Base-by-base conservation (phyloP, 2,888 invertebrate genomes). In the Acrobasis suavella region DNA sequence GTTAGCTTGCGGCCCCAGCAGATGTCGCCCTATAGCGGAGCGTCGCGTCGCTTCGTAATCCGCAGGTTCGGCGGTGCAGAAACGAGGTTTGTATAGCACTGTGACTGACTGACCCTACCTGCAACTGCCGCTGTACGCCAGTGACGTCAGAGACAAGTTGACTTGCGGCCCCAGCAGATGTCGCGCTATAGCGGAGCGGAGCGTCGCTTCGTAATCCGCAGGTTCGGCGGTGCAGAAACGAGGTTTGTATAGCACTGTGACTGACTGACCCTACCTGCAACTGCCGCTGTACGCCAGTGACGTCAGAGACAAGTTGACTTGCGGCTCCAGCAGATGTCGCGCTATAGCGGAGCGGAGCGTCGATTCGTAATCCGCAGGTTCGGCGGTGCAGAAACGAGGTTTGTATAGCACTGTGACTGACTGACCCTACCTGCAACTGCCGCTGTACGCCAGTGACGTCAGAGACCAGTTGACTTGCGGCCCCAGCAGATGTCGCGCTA, bases 301-400 rank as follows among this genome's bases (percentile, higher is more conserved):
- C 32, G 56, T 39, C 0, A 79, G 80, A 0, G 83, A 68, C 9
- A 83, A 76, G 64, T 86, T 84, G 0, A 86, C 83, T n/a, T 79
- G 81, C 6, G 89, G 86, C 56, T 88, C 86, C 1, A 89, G 69
- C 15, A 89, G 72, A 50, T 75, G 78, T 1, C 89, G 74, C 0
- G 91, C 91, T 0, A 85, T 60, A 0, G 72, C 38, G 66, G 73
- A 79, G 1, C 91, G 78, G 71, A 87, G 60, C 10, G 81, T 75
- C 0, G 69, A 69, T 62, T 85, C 85, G 52, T 81, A 82, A 14
- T 77, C 80, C 0, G 79, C 66, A 0, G 86, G 80, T 63, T 90
- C 86, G 0, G 80, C 86, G 0, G 91, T 92, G 71, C 90, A 89
- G 74, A 91, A 91, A 50, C 81, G 72, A 0, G 91, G 89, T n/a